Evolutionary conservation across 2,888 invertebrate genomes (phyloP), one percentile per base, ranked within the genome.

Genomic region (Icerya purchasi): DNA sequence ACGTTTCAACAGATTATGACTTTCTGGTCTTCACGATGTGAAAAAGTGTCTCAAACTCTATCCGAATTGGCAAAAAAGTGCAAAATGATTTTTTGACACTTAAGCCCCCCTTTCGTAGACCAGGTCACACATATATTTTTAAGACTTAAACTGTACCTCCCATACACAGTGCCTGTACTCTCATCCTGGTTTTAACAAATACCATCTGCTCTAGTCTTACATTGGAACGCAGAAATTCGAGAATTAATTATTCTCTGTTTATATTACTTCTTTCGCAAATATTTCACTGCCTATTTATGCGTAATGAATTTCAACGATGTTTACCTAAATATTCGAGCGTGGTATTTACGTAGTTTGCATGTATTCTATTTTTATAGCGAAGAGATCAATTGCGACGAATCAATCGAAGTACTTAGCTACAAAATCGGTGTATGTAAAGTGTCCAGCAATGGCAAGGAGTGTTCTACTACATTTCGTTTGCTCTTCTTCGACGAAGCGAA

Each of bases 361-460:
- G n/a, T n/a, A 20, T 50, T 23, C 20, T 25, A 1, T 57, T 58
- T 63, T 71, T 72, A 8, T 72, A 89, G 88, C 63, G 86, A 81
- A 22, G 78, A 83, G 66, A 80, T 93, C 58, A 85, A 86, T 70
- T 92, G 92, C 70, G 79, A 79, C 64, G 87, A 93, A 70, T 85
- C 96, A 21, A 87, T 97, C 66, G 91, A 90, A 72, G 87, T 89
- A 24, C 86, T 96, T 59, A 89, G 90, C 71, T 88, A 90, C 75
- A 93, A 93, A 74, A 89, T 97, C 67, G 96, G 96, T 3, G 87
- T 98, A 14, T 94, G 91, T 74, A 90, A 91, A 71, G 91, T 94
- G 22, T 86, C 89, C 1, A 81, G 85, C 1, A 86, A 86, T 66
- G 97, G 97, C 63, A 97, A 96, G 72, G 86, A 87, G 68, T 91